phyloP scores from a whole-genome alignment of 2,888 invertebrate genomes.

The Penaeus monodon region DNA sequence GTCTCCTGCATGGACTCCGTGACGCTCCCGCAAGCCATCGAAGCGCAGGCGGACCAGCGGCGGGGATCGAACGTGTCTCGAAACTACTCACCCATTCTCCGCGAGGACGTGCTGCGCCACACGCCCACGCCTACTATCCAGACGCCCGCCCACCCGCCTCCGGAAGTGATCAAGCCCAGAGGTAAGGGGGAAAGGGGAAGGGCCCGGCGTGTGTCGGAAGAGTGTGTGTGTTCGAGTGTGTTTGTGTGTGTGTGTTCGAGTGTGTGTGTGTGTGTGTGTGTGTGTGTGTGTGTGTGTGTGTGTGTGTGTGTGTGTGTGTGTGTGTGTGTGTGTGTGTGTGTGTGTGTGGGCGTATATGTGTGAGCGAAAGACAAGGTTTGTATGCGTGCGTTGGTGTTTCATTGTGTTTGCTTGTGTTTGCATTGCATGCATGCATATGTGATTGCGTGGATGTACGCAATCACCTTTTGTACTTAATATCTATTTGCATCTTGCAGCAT shows the following conservation, averaged over 20 bases:
- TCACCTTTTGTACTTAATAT: not conserved
- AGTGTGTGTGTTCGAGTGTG: not conserved
- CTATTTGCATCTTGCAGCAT: not conserved
- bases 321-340: slow-evolving; percentile 7
- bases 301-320: slow-evolving; percentile 32
- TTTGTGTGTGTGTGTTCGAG: not conserved
- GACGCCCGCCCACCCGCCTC: slow-evolving; percentile 6
- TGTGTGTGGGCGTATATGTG: not conserved
- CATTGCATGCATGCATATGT: slow-evolving; percentile 6
- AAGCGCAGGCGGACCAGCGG: slow-evolving; percentile 7
- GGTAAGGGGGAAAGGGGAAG: not conserved
- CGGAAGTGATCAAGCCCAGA: slow-evolving; percentile 21
- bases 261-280: not conserved
- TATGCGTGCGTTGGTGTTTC: not conserved
- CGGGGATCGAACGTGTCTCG: slow-evolving; percentile 55
- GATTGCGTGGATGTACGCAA: slow-evolving; percentile 10
- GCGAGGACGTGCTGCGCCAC: slow-evolving; percentile 54
- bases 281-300: slow-evolving; percentile 2
- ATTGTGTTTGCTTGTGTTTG: not conserved
- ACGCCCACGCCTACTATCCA: slow-evolving; percentile 39
- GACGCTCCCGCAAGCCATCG: slow-evolving; percentile 40
- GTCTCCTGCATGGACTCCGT: slow-evolving; percentile 66
- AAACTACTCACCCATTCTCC: slow-evolving; percentile 62
- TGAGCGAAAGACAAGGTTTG: not conserved
- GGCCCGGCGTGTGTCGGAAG: not conserved